These are phyloP conservation scores for Tokudaia tokunoshimensis DNA, from an alignment of 2,797 vertebrate species.

Conservation along the genomic window DNA sequence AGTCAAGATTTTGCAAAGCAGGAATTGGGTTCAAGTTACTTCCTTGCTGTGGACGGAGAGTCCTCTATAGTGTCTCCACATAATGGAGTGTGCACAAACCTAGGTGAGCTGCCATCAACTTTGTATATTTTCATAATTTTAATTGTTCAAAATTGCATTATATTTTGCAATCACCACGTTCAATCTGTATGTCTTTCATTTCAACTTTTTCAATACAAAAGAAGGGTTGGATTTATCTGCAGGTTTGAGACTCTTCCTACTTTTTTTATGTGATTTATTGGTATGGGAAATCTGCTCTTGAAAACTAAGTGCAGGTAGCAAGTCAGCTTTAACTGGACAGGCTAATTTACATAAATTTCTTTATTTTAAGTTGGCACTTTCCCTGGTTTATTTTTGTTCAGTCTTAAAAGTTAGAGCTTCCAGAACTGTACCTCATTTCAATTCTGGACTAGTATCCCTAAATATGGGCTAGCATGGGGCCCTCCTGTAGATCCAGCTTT, in stretches of 20 bases:
- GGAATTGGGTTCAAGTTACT: slow-evolving; percentile 78
- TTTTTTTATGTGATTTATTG: slow-evolving; percentile 87
- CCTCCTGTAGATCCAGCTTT: background rate
- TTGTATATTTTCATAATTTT: slow-evolving; percentile 87
- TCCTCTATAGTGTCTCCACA: slow-evolving; percentile 82
- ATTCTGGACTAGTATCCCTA: slow-evolving; percentile 9
- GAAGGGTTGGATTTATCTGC: slow-evolving; percentile 81
- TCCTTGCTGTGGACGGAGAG: slow-evolving; percentile 82
- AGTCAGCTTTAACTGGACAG: slow-evolving; percentile 87
- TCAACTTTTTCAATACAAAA: slow-evolving; percentile 85
- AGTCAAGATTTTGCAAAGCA: slow-evolving; percentile 85
- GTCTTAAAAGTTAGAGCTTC: slow-evolving; percentile 54
- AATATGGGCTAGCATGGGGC: background rate
- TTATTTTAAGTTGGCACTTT: slow-evolving; percentile 83
- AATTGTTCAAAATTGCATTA: slow-evolving; percentile 88
- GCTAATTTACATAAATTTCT: slow-evolving; percentile 89
- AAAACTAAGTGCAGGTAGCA: slow-evolving; percentile 84
- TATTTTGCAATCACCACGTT: slow-evolving; percentile 88
- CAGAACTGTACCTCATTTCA: background rate
- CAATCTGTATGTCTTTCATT: slow-evolving; percentile 86
- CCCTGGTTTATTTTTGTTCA: slow-evolving; percentile 75
- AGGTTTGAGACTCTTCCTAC: slow-evolving; percentile 84
- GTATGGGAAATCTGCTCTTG: slow-evolving; percentile 83
- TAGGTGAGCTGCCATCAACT: slow-evolving; percentile 85
- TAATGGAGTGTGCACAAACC: slow-evolving; percentile 79